These are phyloP conservation scores for Ametastegia equiseti DNA, from an alignment of 2,888 invertebrate genomes.

Conservation along the genomic window DNA sequence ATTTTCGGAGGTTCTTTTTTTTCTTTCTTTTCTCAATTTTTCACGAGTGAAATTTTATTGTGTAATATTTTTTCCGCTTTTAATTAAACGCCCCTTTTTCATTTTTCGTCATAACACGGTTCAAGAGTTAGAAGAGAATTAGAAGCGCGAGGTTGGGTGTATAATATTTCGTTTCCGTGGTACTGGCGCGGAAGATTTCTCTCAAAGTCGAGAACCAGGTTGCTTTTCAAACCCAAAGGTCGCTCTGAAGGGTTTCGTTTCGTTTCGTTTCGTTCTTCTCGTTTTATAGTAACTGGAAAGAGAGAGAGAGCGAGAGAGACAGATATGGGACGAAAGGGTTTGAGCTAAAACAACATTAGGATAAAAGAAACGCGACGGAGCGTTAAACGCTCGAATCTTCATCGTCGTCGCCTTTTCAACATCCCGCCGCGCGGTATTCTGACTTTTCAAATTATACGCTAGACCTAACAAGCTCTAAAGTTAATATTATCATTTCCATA, in stretches of 20 bases:
- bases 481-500: neutral
- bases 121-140: neutral
- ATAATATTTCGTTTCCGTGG: neutral
- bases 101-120: neutral
- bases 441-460: neutral
- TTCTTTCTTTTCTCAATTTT: neutral
- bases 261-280: too few relatives aligned
- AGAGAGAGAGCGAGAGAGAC: neutral
- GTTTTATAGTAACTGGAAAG: neutral
- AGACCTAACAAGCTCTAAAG: neutral
- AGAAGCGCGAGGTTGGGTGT: neutral
- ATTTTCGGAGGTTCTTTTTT: too few relatives aligned
- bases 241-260: neutral
- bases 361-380: conserved; percentile 23
- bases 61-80: neutral
- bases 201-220: neutral
- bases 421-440: neutral
- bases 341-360: conserved; percentile 24
- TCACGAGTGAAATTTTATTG: neutral
- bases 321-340: neutral
- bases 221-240: neutral
- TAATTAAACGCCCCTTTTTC: neutral
- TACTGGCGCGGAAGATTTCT: conserved; percentile 3
- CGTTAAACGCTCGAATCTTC: conserved; percentile 28
- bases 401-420: neutral